Percentiles rank a stretch among this genome's conserved stretches.
phyloP scores from a whole-genome alignment of 1,140 invertebrate species.

The Brachionus sp. region DNA sequence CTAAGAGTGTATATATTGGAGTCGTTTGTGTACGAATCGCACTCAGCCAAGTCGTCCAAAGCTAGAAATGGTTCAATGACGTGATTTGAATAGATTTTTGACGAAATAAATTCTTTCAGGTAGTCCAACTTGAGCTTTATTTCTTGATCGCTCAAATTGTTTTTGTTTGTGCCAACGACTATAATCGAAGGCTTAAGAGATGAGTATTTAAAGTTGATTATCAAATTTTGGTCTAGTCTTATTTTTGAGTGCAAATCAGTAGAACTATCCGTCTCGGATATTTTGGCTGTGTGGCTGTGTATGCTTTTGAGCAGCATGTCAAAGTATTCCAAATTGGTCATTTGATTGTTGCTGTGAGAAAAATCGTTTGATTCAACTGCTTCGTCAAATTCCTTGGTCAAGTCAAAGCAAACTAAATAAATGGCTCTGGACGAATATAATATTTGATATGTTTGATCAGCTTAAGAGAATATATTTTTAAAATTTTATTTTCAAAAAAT shows the following conservation, averaged over 20 bases:
- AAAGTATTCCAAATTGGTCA: conserved; percentile 54
- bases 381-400: conserved; percentile 54
- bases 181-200: conserved; percentile 57
- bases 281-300: conserved; percentile 53
- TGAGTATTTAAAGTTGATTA: conserved; percentile 49
- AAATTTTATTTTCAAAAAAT: conserved; percentile 59
- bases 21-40: conserved; percentile 48
- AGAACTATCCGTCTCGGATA: background rate
- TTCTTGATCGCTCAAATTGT: conserved; percentile 52
- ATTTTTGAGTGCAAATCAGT: background rate
- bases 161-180: conserved; percentile 58
- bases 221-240: background rate
- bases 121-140: conserved; percentile 52
- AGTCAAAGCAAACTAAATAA: conserved; percentile 60
- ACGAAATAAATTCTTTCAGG: conserved; percentile 51
- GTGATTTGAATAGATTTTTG: conserved; percentile 29
- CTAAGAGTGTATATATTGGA: conserved; percentile 48
- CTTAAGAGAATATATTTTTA: conserved; percentile 56
- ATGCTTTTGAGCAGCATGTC: conserved; percentile 57
- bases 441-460: conserved; percentile 51
- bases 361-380: conserved; percentile 43
- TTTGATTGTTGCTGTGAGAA: conserved; percentile 37
- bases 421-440: conserved; percentile 59
- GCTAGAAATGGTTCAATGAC: conserved; percentile 48
- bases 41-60: conserved; percentile 3